Base-by-base conservation (phyloP, 1,140 invertebrate species). In the Cydia amplana region DNA sequence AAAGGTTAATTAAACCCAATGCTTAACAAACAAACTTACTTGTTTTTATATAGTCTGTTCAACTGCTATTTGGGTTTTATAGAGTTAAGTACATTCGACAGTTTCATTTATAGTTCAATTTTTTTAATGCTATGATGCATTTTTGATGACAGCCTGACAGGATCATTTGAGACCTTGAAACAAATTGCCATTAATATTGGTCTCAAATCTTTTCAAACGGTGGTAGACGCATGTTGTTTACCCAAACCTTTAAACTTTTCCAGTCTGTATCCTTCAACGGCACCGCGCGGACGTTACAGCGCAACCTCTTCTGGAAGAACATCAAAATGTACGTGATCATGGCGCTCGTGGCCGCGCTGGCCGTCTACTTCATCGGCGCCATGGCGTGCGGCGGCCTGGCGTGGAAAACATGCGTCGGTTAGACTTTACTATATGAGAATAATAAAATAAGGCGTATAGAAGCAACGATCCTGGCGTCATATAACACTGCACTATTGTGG, bases 241-340 rank as follows among this genome's bases (percentile, higher is more conserved):
- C 5, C 18, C 16, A 20, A 60, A 20, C 55, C 5, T 2, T 46
- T 60, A 10, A 23, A 9, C 55, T 60, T 95, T 95, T 83, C 1
- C 90, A 98, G 97, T 97, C 97, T 14, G 95, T 98, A 2, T 95
- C 96, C 65, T 99, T 98, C 91, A 96, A 96, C 82, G 96, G 96
- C 82, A 96, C 96, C 0, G 98, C 97, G 81, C 94, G 97, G 83
- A 97, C 96, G 79, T 90, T 99, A 18, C 97, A 97, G 63, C 94
- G 97, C 25, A 96, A 97, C 20, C 94, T 98, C 87, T 99, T 98
- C 91, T 98, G 97, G 97, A 98, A 98, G 91, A 98, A 98, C 89
- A 95, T 98, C 2, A 98, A 98, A 89, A 94, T 98, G 83, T 98
- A 98, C 80, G 94, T 98, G 2, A 96, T 98, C 75, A 94, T 98